Conservation (phyloP, 2,888 invertebrate species). For the Melanostoma mellinum region DNA sequence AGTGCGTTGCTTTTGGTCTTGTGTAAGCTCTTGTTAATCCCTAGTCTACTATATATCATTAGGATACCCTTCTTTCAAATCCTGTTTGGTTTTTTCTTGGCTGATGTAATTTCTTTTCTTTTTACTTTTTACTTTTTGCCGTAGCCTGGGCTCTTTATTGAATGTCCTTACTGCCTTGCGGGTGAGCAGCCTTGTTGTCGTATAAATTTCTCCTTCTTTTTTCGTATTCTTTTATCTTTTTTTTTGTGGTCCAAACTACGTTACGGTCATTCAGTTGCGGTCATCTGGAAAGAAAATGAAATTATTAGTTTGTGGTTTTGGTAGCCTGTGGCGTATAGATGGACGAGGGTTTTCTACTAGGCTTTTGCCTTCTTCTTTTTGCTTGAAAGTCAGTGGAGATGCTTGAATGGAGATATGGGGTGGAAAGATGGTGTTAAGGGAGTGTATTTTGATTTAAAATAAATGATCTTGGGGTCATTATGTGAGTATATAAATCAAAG, state of each 20-base stretch:
- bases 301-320: constrained; percentile 65
- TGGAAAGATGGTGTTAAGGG: constrained; percentile 16
- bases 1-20: constrained; percentile 50
- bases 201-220: constrained; percentile 24
- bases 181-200: constrained; percentile 63
- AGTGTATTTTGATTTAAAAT: constrained; percentile 68
- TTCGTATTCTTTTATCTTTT: constrained; percentile 17
- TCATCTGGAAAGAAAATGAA: constrained; percentile 72
- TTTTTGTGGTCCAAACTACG: constrained; percentile 42
- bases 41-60: constrained; percentile 70
- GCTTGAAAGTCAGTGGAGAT: constrained; percentile 36
- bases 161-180: constrained; percentile 63
- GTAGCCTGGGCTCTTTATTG: constrained; percentile 42
- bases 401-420: background rate
- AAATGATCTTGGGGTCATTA: constrained; percentile 64
- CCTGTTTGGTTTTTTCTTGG: constrained; percentile 33
- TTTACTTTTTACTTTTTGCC: background rate
- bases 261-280: constrained; percentile 70
- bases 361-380: constrained; percentile 14
- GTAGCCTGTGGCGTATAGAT: constrained; percentile 28
- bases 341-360: constrained; percentile 22
- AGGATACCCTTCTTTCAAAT: constrained; percentile 66
- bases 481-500: constrained; percentile 60
- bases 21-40: constrained; percentile 71
- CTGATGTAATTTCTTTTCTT: constrained; percentile 13